Base-by-base conservation (phyloP, 2,888 invertebrate species). In the Melanostoma mellinum region DNA sequence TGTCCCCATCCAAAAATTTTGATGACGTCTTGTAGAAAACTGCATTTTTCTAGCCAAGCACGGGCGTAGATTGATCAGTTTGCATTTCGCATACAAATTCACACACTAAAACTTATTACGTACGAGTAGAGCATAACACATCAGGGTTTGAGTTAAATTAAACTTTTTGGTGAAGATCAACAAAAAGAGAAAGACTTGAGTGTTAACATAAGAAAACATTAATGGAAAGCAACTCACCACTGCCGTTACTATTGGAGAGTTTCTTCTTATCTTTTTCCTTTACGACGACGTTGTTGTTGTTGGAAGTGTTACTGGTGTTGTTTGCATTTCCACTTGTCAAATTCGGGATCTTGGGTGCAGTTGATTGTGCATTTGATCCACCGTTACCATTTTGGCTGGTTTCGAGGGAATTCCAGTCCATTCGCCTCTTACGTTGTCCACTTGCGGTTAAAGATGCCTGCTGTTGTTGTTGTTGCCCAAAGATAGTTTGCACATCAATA, bases 331-430 rank as follows among this genome's bases (percentile, higher is more conserved):
- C 68, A 32, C 56, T 72, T 8, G 74, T 80, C 56, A 85, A 61
- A 76, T 85, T 85, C 36, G 85, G 80, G 50, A 85, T 75, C 42
- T 85, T 85, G 5, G 80, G 38, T 9, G 85, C 61, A 36, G 68
- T 61, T 10, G 85, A 75, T 8, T 85, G 85, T 46, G 67, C 9
- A 67, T 68, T 72, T 32, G 65, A 58, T 50, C 56, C 72, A 53
- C 40, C 63, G 87, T 88, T 89, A 87, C 88, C 89, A 89, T 89
- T 89, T 87, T 89, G 90, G 87, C 88, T 89, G 58, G 91, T 89
- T 86, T 91, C 91, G 84, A 91, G 88, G 63, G 90, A 88, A 86
- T 91, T 91, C 91, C 91, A 91, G 89, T 91, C 91, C 90, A 91
- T 91, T 89, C 91, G 91, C 88, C 91, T 90, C 88, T 91, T 91